Conservation (phyloP, 1,140 invertebrate species). For the Trissolcus basalis region DNA sequence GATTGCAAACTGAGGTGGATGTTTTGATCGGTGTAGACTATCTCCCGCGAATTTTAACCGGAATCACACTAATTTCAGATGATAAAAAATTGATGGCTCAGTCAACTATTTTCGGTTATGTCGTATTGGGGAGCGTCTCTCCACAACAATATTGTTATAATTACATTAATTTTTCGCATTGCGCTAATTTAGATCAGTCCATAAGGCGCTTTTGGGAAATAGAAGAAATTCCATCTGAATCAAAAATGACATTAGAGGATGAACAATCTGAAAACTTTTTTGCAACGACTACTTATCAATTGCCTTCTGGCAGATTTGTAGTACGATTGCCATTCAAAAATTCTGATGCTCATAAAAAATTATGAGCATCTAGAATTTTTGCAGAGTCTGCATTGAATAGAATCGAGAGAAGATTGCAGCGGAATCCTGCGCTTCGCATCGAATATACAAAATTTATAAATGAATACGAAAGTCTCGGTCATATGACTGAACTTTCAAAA, state of each 20-base stretch:
- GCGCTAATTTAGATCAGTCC: too few relatives aligned
- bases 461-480: not conserved
- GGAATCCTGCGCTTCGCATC: not conserved
- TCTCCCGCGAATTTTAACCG: not conserved
- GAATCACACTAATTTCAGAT: not conserved
- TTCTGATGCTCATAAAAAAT: not conserved
- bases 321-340: not conserved
- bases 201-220: not conserved
- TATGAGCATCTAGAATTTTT: not conserved
- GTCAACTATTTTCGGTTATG: not conserved
- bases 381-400: not conserved
- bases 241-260: not conserved
- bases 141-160: too few relatives aligned
- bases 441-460: not conserved
- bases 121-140: not conserved
- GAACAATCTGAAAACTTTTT: not conserved
- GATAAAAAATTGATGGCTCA: not conserved
- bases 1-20: not conserved
- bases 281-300: not conserved
- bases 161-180: too few relatives aligned
- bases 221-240: not conserved
- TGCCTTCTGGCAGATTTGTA: not conserved
- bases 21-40: not conserved
- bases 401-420: not conserved
- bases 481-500: not conserved